Percentiles rank a stretch among this genome's conserved stretches.
Conservation (phyloP, 2,113 vertebrate species). For the Upupa epops region DNA sequence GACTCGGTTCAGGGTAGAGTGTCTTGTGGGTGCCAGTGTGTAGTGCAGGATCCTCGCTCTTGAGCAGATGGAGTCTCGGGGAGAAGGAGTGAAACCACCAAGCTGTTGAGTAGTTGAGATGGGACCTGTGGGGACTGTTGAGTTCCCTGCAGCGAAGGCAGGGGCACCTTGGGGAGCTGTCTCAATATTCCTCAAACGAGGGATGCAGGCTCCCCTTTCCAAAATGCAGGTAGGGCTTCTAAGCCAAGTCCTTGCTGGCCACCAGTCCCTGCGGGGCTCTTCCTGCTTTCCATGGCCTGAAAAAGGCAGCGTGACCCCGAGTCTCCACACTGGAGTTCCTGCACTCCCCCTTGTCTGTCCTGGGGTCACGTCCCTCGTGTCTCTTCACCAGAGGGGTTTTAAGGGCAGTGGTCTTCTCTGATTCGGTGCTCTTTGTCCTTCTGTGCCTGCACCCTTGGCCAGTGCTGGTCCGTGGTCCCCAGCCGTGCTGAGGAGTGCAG, state of each 20-base stretch:
- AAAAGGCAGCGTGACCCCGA: accelerated
- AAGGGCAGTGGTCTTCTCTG: not conserved
- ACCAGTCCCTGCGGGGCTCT: not conserved
- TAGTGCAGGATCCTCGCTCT: not conserved
- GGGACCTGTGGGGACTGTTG: not conserved
- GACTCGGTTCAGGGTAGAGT: not conserved
- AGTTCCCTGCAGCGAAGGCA: not conserved
- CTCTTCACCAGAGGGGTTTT: not conserved
- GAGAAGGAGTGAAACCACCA: not conserved
- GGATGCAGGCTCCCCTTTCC: not conserved
- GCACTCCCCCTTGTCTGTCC: not conserved
- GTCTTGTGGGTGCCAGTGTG: not conserved
- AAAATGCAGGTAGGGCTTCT: not conserved
- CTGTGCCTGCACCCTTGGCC: accelerated
- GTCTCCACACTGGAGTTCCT: not conserved
- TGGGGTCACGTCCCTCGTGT: accelerated
- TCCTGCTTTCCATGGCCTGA: not conserved
- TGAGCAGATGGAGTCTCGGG: not conserved
- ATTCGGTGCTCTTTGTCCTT: conserved; percentile 15
- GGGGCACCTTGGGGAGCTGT: not conserved
- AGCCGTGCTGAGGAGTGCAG: not conserved
- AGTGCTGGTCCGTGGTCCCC: not conserved
- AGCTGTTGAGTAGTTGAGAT: not conserved
- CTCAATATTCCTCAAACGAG: not conserved
- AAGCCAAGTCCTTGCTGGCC: not conserved